Conservation (phyloP, 2,113 vertebrate species). For the Daboia siamensis region DNA sequence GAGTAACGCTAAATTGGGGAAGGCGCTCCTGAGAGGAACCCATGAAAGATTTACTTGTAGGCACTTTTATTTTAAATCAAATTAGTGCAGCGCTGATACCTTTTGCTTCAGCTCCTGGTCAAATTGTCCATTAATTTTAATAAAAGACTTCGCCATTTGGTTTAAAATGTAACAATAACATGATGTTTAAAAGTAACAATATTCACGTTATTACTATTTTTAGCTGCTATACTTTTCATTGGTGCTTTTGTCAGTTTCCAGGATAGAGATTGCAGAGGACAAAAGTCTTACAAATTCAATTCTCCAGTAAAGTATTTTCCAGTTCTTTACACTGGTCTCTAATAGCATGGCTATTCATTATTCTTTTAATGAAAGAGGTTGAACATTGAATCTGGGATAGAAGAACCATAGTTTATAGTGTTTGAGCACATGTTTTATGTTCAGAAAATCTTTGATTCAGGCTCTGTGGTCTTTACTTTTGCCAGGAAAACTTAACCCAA, state of each 20-base stretch:
- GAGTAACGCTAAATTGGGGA: neutral
- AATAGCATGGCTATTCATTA: neutral
- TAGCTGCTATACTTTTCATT: neutral
- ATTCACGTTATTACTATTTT: neutral
- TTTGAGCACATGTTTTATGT: neutral
- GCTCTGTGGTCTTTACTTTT: neutral
- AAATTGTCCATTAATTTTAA: neutral
- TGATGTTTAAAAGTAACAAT: neutral
- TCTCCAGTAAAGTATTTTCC: neutral
- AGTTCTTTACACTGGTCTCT: neutral
- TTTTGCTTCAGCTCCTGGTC: neutral
- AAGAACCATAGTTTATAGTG: neutral
- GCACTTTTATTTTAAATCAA: neutral
- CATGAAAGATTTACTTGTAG: neutral
- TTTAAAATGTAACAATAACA: neutral
- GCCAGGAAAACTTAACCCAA: neutral
- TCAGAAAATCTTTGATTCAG: neutral
- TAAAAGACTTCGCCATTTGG: neutral
- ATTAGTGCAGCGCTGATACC: neutral
- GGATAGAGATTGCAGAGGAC: neutral
- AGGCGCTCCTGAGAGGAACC: neutral
- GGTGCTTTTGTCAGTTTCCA: neutral
- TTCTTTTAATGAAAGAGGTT: neutral
- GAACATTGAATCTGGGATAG: neutral
- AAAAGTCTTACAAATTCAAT: neutral